Evolutionary conservation across 2,113 vertebrate species (phyloP).

Genomic region (Eulacestoma nigropectus): DNA sequence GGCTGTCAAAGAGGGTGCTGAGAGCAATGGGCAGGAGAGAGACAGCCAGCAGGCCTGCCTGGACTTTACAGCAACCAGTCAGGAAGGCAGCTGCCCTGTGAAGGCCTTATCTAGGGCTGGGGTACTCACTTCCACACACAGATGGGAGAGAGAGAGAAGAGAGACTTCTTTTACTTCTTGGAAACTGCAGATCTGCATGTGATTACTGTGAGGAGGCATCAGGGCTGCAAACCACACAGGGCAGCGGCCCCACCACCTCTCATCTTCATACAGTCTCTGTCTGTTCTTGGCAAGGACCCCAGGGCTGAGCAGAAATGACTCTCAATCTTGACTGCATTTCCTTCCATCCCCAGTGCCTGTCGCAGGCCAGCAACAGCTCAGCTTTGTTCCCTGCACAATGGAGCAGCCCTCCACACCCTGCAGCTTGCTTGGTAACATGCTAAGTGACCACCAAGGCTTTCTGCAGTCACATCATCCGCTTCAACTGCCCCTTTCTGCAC

Average conservation of each 20-base stretch:
- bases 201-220: not conserved
- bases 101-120: not conserved
- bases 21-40: not conserved
- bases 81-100: not conserved
- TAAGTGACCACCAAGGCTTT: not conserved
- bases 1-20: not conserved
- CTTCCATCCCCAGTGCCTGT: not conserved
- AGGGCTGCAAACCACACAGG: not conserved
- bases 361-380: not conserved
- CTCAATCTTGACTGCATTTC: not conserved
- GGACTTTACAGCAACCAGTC: not conserved
- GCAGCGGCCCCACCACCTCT: not conserved
- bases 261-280: not conserved
- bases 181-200: not conserved
- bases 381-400: constrained; percentile 6
- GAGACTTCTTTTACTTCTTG: not conserved
- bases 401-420: not conserved
- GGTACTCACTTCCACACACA: not conserved
- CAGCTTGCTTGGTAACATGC: not conserved
- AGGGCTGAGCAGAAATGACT: not conserved
- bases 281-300: not conserved
- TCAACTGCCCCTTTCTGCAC: not conserved
- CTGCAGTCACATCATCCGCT: not conserved
- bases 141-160: not conserved
- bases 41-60: not conserved